These are phyloP conservation scores for Picathartes gymnocephalus DNA, from an alignment of 2,113 vertebrate genomes.

Conservation along the genomic window DNA sequence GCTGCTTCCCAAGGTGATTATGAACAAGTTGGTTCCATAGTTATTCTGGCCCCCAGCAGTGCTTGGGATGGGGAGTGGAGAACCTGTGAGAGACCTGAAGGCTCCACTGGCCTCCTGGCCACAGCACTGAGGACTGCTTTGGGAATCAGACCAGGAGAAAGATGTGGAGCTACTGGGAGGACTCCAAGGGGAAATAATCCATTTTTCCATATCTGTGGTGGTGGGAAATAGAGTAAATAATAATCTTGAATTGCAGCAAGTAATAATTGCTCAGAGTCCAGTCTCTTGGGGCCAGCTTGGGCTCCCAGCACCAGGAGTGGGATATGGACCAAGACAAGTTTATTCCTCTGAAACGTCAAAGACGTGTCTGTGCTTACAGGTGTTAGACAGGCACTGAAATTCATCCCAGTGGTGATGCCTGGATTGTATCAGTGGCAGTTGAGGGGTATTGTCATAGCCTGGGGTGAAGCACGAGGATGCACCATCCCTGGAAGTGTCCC, in stretches of 20 bases:
- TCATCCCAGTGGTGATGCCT: accelerated
- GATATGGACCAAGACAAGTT: not conserved
- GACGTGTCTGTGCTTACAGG: not conserved
- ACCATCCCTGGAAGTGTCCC: not conserved
- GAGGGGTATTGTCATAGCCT: not conserved
- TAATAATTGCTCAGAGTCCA: not conserved
- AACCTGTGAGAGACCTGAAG: not conserved
- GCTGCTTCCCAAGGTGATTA: not conserved
- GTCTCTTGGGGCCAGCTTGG: not conserved
- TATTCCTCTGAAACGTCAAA: not conserved
- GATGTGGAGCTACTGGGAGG: not conserved
- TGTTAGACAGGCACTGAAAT: not conserved
- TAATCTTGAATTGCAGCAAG: not conserved
- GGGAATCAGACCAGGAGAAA: not conserved
- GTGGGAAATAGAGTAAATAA: not conserved
- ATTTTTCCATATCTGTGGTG: not conserved
- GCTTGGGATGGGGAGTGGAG: not conserved
- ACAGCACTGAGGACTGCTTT: not conserved
- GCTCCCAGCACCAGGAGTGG: accelerated
- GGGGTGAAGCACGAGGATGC: not conserved
- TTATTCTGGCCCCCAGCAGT: not conserved
- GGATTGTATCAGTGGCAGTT: not conserved
- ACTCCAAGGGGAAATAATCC: not conserved
- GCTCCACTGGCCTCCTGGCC: not conserved
- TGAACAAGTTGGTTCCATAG: not conserved